These are phyloP conservation scores for Euzophera pinguis DNA, from an alignment of 2,888 invertebrate species.

Conservation along the genomic window DNA sequence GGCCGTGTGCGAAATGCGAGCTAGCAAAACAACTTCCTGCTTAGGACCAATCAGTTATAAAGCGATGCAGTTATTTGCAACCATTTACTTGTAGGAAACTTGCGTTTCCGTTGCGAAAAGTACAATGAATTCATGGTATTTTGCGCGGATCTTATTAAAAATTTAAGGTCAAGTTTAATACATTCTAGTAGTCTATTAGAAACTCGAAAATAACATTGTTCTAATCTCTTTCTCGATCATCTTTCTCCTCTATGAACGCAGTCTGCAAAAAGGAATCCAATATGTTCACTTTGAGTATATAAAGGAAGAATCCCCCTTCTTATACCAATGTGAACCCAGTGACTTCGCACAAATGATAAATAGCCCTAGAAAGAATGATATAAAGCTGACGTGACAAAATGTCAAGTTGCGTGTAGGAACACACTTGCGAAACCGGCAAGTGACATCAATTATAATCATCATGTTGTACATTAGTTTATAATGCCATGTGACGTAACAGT, in stretches of 20 bases:
- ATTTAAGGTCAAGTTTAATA: too few species aligned
- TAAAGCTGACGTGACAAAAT: conserved; percentile 4
- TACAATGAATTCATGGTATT: not conserved
- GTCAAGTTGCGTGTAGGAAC: not conserved
- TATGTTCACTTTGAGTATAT: too few species aligned
- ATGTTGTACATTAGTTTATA: not conserved
- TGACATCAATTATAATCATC: conserved; percentile 3
- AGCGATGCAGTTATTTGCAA: conserved; percentile 21
- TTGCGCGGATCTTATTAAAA: not conserved
- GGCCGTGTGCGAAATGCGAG: not conserved
- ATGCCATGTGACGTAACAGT: not conserved
- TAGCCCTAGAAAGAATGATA: not conserved
- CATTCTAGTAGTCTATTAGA: too few species aligned
- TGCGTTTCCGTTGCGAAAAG: not conserved
- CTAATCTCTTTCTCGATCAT: too few species aligned
- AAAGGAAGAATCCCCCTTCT: too few species aligned
- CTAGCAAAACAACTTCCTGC: conserved; percentile 43
- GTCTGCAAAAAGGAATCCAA: not conserved
- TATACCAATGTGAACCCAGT: not conserved
- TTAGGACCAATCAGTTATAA: conserved; percentile 35
- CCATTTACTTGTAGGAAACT: conserved; percentile 3
- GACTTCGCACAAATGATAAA: not conserved
- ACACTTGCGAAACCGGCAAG: not conserved
- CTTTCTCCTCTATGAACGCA: too few species aligned
- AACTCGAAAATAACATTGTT: too few species aligned